Evolutionary conservation across 1,140 invertebrate species (phyloP), one percentile per base, ranked within the genome.

Genomic region (Bombus polaris): DNA sequence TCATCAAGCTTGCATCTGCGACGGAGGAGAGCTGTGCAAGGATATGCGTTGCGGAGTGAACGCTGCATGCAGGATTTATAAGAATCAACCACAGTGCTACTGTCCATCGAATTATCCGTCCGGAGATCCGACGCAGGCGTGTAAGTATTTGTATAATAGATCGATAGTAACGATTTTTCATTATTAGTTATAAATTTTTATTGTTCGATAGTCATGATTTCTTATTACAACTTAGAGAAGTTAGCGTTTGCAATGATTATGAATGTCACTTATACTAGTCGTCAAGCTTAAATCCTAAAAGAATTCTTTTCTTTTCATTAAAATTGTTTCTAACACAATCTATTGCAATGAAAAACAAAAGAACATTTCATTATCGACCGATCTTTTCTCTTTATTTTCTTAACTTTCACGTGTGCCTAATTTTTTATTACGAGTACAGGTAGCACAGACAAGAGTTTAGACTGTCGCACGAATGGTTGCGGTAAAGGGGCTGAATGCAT

Each of bases 81-180:
- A 96, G 70, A 96, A 96, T 81, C 95, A 96, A 87, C 96, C 97
- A 1, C 96, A 98, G 91, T 99, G 98, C 92, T 98, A 97, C 92
- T 99, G 98, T 93, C 98, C 98, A 70, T 94, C 96, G 28, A 97
- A 97, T 90, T 97, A 96, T 94, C 98, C 98, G 47, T 96, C 97
- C 75, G 98, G 98, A 68, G 97, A 99, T 96, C 97, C 98, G 22
- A 97, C 97, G 89, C 96, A 97, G 88, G 96, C 97, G 96, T 98
- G 98, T 98, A 96, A 97, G 93, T 93, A 88, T 10, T 18, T 32
- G 44, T 47, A 81, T 18, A 12, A n/a, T 59, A 59, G 1, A 35
- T 62, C 4, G 28, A 39, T 37, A 57, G 25, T 25, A 37, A 32
- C 3, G 35, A 68, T 68, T 25, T 25, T 66, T 35, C 5, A 13